These are phyloP conservation scores for Brachycybe producta DNA, from an alignment of 2,888 invertebrate species.

Conservation along the genomic window DNA sequence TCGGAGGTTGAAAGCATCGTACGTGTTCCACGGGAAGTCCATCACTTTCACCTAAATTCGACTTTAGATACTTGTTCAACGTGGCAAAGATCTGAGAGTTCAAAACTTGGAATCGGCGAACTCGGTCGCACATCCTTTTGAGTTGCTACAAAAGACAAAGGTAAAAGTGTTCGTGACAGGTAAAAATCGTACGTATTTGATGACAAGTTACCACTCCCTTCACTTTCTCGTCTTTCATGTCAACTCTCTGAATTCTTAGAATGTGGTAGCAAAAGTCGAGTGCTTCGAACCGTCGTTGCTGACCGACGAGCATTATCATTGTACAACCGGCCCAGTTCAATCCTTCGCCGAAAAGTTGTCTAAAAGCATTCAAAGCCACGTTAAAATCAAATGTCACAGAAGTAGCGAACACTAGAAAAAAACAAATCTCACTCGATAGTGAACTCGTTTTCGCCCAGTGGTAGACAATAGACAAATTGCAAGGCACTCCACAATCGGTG, in stretches of 20 bases:
- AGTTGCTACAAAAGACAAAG: constrained; percentile 51
- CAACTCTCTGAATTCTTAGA: constrained; percentile 83
- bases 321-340: constrained; percentile 98
- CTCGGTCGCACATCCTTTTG: constrained; percentile 93
- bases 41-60: constrained; percentile 58
- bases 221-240: constrained; percentile 86
- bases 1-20: constrained; percentile 89
- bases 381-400: neutral
- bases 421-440: constrained; percentile 71
- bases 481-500: constrained; percentile 91
- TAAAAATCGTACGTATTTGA: neutral
- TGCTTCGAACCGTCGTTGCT: constrained; percentile 90
- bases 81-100: constrained; percentile 97
- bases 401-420: neutral
- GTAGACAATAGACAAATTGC: constrained; percentile 95
- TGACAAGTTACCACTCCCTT: constrained; percentile 75
- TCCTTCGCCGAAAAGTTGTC: constrained; percentile 95
- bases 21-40: constrained; percentile 85
- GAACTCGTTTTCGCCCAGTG: constrained; percentile 87
- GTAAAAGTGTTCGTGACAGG: neutral
- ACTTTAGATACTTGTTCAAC: constrained; percentile 81
- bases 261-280: constrained; percentile 98
- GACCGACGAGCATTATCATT: constrained; percentile 85
- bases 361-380: constrained; percentile 29
- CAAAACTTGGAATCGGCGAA: constrained; percentile 91